phyloP scores from a whole-genome alignment of 2,113 vertebrate genomes.

The Desmodus rotundus region DNA sequence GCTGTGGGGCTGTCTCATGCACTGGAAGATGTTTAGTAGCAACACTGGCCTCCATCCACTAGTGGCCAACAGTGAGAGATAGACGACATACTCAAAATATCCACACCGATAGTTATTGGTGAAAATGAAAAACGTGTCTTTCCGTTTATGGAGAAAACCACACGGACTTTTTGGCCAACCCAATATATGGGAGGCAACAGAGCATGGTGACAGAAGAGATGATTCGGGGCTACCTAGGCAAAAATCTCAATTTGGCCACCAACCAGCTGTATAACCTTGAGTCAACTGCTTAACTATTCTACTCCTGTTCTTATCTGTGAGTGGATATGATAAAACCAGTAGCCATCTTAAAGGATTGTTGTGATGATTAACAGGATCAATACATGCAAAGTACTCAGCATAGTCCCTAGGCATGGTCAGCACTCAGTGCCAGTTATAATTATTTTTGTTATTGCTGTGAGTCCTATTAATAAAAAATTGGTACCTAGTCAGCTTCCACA shows the following conservation, averaged over 20 bases:
- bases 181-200: not conserved
- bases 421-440: not conserved
- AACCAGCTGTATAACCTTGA: not conserved
- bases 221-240: not conserved
- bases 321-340: not conserved
- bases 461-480: not conserved
- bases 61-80: no score
- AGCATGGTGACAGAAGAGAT: not conserved
- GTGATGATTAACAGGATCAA: not conserved
- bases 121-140: no score
- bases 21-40: no score
- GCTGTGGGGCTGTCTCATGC: no score
- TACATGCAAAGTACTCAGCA: not conserved
- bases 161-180: no score
- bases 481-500: not conserved
- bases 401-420: not conserved
- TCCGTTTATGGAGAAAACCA: no score
- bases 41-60: no score
- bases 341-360: not conserved
- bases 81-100: no score
- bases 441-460: constrained; percentile 4
- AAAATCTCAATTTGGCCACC: not conserved
- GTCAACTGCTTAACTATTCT: not conserved
- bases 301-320: not conserved
- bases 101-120: no score